These are phyloP conservation scores for Stylophora pistillata DNA, from an alignment of 64 coral and sea anemone species.

Conservation along the genomic window DNA sequence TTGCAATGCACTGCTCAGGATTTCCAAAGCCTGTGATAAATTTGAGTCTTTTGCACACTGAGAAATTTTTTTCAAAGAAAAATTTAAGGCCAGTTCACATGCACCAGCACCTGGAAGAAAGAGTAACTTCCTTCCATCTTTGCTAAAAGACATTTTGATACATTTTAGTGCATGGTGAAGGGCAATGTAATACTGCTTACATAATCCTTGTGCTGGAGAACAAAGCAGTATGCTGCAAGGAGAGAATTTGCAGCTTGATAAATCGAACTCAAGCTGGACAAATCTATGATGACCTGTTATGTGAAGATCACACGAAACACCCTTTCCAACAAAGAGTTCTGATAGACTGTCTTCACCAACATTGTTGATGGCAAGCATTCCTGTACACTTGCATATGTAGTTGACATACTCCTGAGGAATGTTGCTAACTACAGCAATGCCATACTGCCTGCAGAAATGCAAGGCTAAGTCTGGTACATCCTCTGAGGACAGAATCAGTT, in stretches of 20 bases:
- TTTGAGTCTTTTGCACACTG: constrained; percentile 19
- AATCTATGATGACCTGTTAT: constrained; percentile 57
- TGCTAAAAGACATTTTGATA: constrained; percentile 71
- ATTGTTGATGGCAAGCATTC: constrained; percentile 53
- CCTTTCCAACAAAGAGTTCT: constrained; percentile 65
- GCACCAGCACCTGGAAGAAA: constrained; percentile 77
- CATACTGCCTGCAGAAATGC: constrained; percentile 78
- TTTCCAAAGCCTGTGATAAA: constrained; percentile 49
- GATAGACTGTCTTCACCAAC: constrained; percentile 12
- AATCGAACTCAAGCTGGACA: constrained; percentile 49
- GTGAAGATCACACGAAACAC: constrained; percentile 61
- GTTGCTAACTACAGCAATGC: constrained; percentile 89
- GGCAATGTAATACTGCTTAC: constrained; percentile 74
- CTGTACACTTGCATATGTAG: constrained; percentile 59
- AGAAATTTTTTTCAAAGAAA: constrained; percentile 38
- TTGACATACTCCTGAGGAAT: constrained; percentile 67
- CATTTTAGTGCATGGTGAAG: constrained; percentile 76
- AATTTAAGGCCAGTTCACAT: constrained; percentile 66
- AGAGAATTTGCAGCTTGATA: background rate
- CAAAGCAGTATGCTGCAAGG: constrained; percentile 63
- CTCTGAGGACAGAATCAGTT: constrained; percentile 77
- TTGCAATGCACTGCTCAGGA: constrained; percentile 67
- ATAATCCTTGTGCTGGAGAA: constrained; percentile 82
- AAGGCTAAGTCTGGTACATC: constrained; percentile 63
- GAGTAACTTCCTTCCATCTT: constrained; percentile 6